Percentiles rank a stretch among this genome's conserved stretches.
These are phyloP conservation scores for Alligator mississippiensis DNA, from an alignment of 2,113 vertebrate genomes.

Conservation along the genomic window DNA sequence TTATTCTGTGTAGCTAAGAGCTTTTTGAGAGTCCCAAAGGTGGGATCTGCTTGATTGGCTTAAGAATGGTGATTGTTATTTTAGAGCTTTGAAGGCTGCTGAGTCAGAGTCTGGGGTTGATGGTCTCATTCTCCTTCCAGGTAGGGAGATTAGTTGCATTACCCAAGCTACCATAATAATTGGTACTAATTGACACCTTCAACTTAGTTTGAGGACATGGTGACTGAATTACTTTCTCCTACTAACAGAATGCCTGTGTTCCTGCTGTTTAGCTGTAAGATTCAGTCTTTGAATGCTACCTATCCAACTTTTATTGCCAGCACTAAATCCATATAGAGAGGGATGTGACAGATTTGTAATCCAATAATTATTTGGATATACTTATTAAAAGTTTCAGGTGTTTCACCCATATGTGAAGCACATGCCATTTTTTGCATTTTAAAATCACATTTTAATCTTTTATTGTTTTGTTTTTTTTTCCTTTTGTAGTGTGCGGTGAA, in stretches of 20 bases:
- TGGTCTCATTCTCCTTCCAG: background rate
- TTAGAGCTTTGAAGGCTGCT: background rate
- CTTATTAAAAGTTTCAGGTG: background rate
- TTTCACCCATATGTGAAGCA: fast-evolving
- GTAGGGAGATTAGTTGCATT: background rate
- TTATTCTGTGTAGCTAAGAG: background rate
- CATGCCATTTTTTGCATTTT: background rate
- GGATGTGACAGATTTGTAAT: background rate
- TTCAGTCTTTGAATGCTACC: background rate
- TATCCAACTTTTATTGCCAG: background rate
- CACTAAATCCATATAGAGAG: background rate
- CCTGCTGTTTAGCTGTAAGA: background rate
- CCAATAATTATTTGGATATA: background rate
- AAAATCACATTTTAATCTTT: background rate
- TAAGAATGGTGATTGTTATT: background rate
- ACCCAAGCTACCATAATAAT: background rate
- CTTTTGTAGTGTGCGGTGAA: background rate
- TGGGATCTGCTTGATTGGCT: background rate
- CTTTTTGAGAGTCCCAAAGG: background rate
- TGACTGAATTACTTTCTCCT: too few relatives aligned
- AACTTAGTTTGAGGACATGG: background rate
- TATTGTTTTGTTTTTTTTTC: background rate
- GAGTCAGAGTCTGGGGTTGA: background rate
- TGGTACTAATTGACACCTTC: background rate
- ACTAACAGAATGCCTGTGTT: background rate